phyloP scores from a whole-genome alignment of 2,113 vertebrate genomes.

The Rhinoderma darwinii region DNA sequence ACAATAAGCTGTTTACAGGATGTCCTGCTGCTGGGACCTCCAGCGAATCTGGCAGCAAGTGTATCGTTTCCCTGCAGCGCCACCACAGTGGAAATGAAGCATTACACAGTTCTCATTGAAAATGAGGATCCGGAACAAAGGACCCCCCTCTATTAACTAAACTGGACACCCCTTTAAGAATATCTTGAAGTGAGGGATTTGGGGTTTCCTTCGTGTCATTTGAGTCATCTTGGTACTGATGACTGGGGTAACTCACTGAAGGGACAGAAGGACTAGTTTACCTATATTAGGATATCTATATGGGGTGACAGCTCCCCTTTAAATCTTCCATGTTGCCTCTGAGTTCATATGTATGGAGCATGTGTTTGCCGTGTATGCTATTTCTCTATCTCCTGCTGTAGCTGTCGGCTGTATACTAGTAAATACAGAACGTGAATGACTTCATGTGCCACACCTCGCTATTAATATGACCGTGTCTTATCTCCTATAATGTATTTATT shows the following conservation, averaged over 20 bases:
- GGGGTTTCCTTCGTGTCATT: too few relatives aligned
- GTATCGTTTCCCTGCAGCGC: not conserved
- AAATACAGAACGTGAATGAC: not conserved
- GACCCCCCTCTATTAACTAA: too few relatives aligned
- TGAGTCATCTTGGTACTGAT: too few relatives aligned
- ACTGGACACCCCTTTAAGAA: too few relatives aligned
- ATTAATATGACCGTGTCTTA: not conserved
- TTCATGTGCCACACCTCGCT: not conserved
- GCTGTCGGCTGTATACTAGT: not conserved
- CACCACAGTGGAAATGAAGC: not conserved
- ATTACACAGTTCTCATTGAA: not conserved
- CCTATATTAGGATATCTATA: too few relatives aligned
- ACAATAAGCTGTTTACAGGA: not conserved
- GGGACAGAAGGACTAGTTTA: too few relatives aligned
- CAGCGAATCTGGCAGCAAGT: not conserved
- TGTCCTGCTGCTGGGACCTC: not conserved
- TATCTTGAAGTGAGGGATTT: too few relatives aligned
- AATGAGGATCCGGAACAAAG: too few relatives aligned
- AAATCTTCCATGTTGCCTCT: not conserved
- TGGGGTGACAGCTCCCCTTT: not conserved
- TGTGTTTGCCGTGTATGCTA: not conserved
- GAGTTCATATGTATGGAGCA: not conserved
- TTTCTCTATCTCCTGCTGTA: not conserved
- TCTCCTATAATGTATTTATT: too few relatives aligned
- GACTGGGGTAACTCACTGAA: too few relatives aligned